phyloP scores from a whole-genome alignment of 2,888 invertebrate genomes.

The Xanthia icteritia region DNA sequence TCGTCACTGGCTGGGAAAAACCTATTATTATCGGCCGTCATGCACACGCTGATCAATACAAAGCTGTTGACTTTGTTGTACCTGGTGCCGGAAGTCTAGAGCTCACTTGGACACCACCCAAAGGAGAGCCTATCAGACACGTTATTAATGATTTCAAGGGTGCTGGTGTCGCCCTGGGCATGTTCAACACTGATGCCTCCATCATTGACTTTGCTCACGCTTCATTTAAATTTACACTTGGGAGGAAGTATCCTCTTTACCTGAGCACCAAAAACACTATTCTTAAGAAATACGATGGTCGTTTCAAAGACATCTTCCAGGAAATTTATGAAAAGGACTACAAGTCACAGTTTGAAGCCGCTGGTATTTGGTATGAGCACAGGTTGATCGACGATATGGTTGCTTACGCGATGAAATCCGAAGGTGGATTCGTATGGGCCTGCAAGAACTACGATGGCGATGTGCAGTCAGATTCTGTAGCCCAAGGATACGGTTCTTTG shows the following conservation, averaged over 20 bases:
- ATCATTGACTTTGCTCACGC: slow-evolving; percentile 98
- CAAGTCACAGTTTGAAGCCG: slow-evolving; percentile 95
- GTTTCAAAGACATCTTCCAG: slow-evolving; percentile 99
- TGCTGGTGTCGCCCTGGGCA: slow-evolving; percentile 97
- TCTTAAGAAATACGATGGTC: slow-evolving; percentile 98
- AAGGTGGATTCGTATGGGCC: slow-evolving; percentile 99
- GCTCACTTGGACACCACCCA: slow-evolving; percentile 94
- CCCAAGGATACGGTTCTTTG: slow-evolving; percentile 98
- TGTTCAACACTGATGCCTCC: slow-evolving; percentile 99
- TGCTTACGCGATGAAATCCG: slow-evolving; percentile 99
- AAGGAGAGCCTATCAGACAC: slow-evolving; percentile 92
- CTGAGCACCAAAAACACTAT: slow-evolving; percentile 99
- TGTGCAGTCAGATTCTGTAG: slow-evolving; percentile 99
- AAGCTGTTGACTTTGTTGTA: slow-evolving; percentile 98
- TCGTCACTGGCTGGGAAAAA: slow-evolving; percentile 98
- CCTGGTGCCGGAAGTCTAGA: slow-evolving; percentile 97
- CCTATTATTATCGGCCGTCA: slow-evolving; percentile 99
- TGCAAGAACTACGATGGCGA: slow-evolving; percentile 99
- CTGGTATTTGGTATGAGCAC: slow-evolving; percentile 99
- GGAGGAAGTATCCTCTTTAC: slow-evolving; percentile 96
- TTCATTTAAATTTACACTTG: slow-evolving; percentile 97
- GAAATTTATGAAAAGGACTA: slow-evolving; percentile 97
- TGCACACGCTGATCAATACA: slow-evolving; percentile 99
- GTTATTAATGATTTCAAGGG: slow-evolving; percentile 96
- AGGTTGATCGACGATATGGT: slow-evolving; percentile 99